Base-by-base conservation (phyloP, 2,113 vertebrate species). In the Malurus alboscapulatus region DNA sequence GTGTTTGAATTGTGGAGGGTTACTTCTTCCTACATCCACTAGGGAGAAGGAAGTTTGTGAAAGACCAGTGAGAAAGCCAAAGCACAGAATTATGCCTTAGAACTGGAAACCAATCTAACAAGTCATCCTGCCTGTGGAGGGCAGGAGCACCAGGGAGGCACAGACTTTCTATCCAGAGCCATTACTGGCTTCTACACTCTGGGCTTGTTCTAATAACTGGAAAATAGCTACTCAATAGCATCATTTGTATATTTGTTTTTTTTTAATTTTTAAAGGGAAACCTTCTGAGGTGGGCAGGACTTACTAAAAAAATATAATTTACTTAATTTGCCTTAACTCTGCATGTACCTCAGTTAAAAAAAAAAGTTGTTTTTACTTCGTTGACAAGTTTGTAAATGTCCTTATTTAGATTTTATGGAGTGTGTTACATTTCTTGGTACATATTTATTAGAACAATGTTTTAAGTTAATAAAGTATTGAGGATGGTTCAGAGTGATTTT, bases 391-490 rank as follows among this genome's bases (percentile, higher is more conserved):
- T 95, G 93, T 97, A 97, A 93, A 97, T 96, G 82, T 94, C 65
- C 91, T 95, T 95, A 84, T 94, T 92, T 97, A 96, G 97, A 93
- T 95, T 86, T 96, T 96, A 84, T 92, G 86, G 88, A 97, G 97
- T 98, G 97, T 96, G 93, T 97, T 97, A 95, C 95, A 95, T 97
- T 97, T 97, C 96, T 97, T 97, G 92, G 86, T 96, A 96, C 71
- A 34, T 98, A 98, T 98, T 98, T 98, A 98, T 98, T 98, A 96
- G 97, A 97, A 85, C 80, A 95, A 91, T 81, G 93, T 96, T 98
- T 97, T 98, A 98, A 98, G 74, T 98, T 98, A 98, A 98, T 98
- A 98, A 98, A 98, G 68, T 97, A 94, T 96, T 90, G 51, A 95
- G 90, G 77, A 90, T 95, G 50, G 53, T 92, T 40, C 14, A 34